Conservation (phyloP, 2,888 invertebrate species). For the Dolomedes plantarius region DNA sequence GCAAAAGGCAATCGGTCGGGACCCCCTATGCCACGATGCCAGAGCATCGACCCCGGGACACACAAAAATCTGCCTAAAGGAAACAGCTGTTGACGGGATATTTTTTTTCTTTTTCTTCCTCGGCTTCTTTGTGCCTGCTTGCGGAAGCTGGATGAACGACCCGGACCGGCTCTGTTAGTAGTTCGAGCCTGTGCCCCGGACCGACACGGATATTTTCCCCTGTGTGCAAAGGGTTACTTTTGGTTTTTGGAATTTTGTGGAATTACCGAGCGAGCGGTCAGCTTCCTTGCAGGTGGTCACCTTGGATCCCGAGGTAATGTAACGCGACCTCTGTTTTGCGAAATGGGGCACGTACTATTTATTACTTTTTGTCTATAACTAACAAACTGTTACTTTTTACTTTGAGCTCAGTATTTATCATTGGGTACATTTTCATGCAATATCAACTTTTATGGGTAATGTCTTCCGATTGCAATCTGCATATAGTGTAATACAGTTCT, state of each 20-base stretch:
- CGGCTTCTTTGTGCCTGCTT: conserved; percentile 19
- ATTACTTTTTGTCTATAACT: too few species aligned
- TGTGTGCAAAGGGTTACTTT: background rate
- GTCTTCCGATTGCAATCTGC: too few species aligned
- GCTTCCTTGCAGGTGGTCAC: background rate
- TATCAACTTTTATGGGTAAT: too few species aligned
- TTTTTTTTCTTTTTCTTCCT: background rate
- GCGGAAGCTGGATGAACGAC: conserved; percentile 54
- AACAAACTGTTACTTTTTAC: too few species aligned
- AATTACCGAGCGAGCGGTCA: background rate
- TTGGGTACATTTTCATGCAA: too few species aligned
- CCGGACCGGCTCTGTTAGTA: background rate
- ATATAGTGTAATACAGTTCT: too few species aligned
- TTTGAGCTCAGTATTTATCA: too few species aligned
- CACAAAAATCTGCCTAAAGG: conserved; percentile 42
- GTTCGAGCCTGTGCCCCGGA: background rate
- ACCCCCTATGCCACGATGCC: conserved; percentile 18
- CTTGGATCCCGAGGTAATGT: too few species aligned
- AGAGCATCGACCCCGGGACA: conserved; percentile 24
- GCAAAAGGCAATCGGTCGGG: conserved; percentile 61
- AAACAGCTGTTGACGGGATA: conserved; percentile 50
- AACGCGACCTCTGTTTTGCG: too few species aligned
- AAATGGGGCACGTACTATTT: too few species aligned
- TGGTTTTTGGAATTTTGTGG: background rate
- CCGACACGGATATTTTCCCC: background rate